Evolutionary conservation across 23 tunicate species (phyloP).

Genomic region (Styela plicata): DNA sequence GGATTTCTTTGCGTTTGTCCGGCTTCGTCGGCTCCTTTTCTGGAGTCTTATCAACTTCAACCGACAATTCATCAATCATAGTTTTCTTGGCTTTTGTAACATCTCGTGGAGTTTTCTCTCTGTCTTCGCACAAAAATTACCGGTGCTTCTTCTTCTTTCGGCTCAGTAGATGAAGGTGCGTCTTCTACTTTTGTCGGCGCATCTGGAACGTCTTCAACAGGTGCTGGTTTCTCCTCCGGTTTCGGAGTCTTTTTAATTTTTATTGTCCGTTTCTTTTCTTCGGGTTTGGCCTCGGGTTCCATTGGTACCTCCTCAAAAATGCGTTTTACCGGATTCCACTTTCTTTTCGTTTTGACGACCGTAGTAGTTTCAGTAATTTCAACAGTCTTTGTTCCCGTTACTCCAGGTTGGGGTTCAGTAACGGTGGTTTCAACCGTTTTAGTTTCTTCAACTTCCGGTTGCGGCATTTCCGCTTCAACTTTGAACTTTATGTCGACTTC

Average conservation of each 20-base stretch:
- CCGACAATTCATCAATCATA: background rate
- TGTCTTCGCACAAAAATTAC: background rate
- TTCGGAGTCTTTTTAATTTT: background rate
- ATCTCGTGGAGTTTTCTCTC: background rate
- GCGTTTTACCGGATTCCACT: conserved; percentile 68
- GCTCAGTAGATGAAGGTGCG: background rate
- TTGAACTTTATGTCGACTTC: conserved; percentile 1
- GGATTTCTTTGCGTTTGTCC: background rate
- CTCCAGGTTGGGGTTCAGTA: background rate
- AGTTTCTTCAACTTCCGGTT: background rate
- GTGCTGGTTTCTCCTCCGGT: conserved; percentile 3
- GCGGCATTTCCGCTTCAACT: conserved; percentile 11
- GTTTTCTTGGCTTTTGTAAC: background rate
- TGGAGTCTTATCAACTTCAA: background rate
- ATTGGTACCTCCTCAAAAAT: conserved; percentile 43
- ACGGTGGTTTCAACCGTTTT: conserved; percentile 22
- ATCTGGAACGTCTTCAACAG: background rate
- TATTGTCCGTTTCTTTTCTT: background rate
- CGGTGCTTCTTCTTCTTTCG: background rate
- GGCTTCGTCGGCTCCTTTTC: background rate
- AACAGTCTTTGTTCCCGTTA: background rate
- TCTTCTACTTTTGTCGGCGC: background rate
- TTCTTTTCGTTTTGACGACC: conserved; percentile 34
- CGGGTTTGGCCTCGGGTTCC: conserved; percentile 24
- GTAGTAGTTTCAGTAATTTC: conserved; percentile 12